phyloP scores from a whole-genome alignment of 2,113 vertebrate genomes.

The Chitala chitala region DNA sequence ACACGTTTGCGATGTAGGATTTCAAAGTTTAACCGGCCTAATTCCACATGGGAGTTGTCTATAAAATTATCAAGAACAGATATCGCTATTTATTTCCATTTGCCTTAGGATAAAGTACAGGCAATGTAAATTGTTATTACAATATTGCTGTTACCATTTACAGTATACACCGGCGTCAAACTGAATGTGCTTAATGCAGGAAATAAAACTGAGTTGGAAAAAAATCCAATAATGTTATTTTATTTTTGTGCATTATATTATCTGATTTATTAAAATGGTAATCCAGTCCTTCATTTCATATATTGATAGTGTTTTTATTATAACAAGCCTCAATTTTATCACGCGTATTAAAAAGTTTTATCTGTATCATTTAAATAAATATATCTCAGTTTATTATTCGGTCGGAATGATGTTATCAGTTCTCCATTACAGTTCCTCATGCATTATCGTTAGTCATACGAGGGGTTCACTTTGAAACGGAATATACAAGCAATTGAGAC shows the following conservation, averaged over 20 bases:
- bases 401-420: background rate
- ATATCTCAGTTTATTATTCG: background rate
- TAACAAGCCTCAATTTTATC: conserved; percentile 4
- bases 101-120: conserved; percentile 7
- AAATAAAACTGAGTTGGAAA: conserved; percentile 21
- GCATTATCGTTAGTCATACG: background rate
- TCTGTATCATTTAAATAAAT: background rate
- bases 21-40: too few relatives aligned
- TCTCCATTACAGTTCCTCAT: background rate
- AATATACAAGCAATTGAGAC: background rate
- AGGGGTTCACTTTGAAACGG: background rate
- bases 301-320: background rate
- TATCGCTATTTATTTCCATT: conserved; percentile 2
- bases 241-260: conserved; percentile 5
- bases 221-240: conserved; percentile 7
- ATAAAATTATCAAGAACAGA: conserved; percentile 1
- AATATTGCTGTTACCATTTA: background rate
- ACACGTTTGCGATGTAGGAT: too few relatives aligned
- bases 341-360: background rate
- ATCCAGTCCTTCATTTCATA: background rate
- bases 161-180: background rate
- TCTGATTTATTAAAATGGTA: conserved; percentile 2
- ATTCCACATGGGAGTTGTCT: background rate
- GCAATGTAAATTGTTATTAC: background rate
- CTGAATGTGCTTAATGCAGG: background rate